Conservation (phyloP, 1,140 invertebrate genomes). For the Bombus terrestris region DNA sequence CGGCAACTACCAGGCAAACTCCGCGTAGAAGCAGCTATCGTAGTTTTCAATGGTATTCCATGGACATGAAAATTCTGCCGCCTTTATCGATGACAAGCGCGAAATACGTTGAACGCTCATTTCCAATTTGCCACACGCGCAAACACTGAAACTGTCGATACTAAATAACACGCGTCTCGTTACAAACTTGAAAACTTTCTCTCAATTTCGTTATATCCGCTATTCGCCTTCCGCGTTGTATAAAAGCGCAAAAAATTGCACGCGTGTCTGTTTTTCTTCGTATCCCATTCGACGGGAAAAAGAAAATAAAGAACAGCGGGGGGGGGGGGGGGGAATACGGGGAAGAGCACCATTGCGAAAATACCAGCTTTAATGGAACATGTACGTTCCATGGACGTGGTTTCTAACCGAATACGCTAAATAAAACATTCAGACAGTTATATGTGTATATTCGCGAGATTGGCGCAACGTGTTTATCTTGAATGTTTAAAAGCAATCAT, state of each 20-base stretch:
- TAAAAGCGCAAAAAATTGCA: background rate
- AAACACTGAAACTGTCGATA: background rate
- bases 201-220: background rate
- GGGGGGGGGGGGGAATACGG: too few species aligned
- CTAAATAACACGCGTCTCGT: conserved; percentile 6
- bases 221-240: background rate
- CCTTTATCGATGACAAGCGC: background rate
- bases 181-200: background rate
- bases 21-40: too few species aligned
- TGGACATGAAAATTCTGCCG: conserved; percentile 9
- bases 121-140: conserved; percentile 24
- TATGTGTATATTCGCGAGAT: background rate
- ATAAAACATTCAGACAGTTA: background rate
- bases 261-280: background rate
- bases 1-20: background rate
- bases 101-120: conserved; percentile 13
- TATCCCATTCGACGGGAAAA: background rate
- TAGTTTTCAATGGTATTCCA: background rate
- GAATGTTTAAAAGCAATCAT: background rate
- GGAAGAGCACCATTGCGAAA: background rate
- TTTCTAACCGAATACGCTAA: background rate
- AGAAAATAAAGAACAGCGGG: background rate
- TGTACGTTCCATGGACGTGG: background rate
- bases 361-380: background rate
- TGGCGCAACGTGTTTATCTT: background rate